Evolutionary conservation across 2,113 vertebrate genomes (phyloP).

Genomic region (Eupsittula cactorum): DNA sequence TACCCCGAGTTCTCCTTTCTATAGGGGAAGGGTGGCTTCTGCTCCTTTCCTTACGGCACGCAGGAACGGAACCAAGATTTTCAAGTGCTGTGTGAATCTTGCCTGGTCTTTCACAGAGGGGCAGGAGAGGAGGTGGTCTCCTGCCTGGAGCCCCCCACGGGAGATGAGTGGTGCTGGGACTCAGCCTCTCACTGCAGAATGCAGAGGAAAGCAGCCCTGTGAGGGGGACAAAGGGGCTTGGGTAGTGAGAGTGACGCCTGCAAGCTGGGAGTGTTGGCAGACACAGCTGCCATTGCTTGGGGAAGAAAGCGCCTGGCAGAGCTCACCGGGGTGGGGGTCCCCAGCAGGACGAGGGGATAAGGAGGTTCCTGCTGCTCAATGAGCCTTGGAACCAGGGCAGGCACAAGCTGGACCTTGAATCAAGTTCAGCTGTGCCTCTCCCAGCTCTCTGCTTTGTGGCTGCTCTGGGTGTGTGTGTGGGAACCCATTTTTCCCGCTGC

Average conservation of each 20-base stretch:
- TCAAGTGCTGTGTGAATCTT: background rate
- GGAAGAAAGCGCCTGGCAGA: background rate
- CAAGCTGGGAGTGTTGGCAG: background rate
- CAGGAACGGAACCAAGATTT: background rate
- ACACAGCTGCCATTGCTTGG: background rate
- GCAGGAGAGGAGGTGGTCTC: background rate
- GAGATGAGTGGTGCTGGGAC: background rate
- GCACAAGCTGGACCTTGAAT: background rate
- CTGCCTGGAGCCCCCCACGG: background rate
- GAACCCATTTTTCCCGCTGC: background rate
- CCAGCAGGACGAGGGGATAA: background rate
- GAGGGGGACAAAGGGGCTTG: slow-evolving; percentile 21
- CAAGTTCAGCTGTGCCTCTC: background rate
- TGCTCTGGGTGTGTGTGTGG: background rate
- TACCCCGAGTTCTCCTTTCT: background rate
- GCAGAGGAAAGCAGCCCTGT: background rate
- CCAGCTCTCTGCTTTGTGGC: background rate
- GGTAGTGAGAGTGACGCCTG: background rate
- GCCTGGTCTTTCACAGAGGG: background rate
- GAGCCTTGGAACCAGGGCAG: background rate
- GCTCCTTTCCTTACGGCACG: background rate
- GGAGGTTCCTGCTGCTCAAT: background rate
- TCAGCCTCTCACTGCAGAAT: background rate
- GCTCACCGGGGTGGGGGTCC: background rate
- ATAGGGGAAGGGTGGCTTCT: background rate